phyloP scores from a whole-genome alignment of 1,140 invertebrate genomes.

The Leptinotarsa lineolata region DNA sequence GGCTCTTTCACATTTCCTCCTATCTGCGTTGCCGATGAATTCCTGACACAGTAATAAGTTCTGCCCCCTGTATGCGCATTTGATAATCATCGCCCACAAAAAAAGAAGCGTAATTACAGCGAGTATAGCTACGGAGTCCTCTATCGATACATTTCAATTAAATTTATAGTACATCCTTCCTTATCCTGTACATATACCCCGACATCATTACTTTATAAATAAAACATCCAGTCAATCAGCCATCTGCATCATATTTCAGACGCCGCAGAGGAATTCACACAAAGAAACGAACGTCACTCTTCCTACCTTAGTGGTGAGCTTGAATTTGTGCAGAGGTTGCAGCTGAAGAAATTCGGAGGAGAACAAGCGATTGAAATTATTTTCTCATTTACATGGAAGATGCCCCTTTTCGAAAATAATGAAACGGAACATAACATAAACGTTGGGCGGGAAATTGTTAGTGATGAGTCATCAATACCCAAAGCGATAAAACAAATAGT shows the following conservation, averaged over 20 bases:
- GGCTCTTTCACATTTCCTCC: too few species aligned
- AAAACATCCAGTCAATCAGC: conserved; percentile 34
- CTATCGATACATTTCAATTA: conserved; percentile 45
- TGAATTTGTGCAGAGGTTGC: not conserved
- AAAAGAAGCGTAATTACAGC: conserved; percentile 39
- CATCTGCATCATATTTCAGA: conserved; percentile 42
- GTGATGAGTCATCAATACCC: too few species aligned
- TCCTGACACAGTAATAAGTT: not conserved
- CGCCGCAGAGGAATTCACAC: conserved; percentile 29
- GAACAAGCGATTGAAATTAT: too few species aligned
- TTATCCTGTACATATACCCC: conserved; percentile 33
- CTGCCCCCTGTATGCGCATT: not conserved
- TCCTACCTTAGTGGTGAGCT: not conserved
- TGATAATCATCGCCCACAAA: not conserved
- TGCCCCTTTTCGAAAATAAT: too few species aligned
- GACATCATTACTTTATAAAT: conserved; percentile 44
- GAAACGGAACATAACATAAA: too few species aligned
- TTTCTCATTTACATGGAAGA: too few species aligned
- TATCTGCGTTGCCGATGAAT: not conserved
- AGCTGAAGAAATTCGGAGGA: too few species aligned
- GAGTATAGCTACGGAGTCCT: conserved; percentile 24
- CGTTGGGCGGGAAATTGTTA: too few species aligned
- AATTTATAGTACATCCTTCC: conserved; percentile 41
- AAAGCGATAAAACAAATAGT: too few species aligned
- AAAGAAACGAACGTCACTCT: conserved; percentile 22